These are phyloP conservation scores for Caenorhabditis japonica DNA, from an alignment of 2,888 invertebrate species.

Conservation along the genomic window DNA sequence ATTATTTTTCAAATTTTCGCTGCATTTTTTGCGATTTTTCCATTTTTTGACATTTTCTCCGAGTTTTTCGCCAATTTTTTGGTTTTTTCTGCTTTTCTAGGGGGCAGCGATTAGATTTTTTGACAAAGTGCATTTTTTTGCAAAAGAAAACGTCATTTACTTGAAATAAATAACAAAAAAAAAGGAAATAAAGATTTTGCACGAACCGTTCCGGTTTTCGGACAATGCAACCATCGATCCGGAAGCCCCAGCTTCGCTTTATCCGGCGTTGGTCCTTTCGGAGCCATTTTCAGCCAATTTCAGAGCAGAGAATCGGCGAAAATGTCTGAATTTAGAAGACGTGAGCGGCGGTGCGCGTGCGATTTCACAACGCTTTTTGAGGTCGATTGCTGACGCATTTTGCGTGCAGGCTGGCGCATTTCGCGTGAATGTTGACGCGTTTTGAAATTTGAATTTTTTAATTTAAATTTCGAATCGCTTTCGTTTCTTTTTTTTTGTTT, in stretches of 20 bases:
- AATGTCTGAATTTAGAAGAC: neutral
- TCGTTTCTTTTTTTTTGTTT: neutral
- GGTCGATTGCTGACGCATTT: conserved; percentile 9
- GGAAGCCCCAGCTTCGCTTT: conserved; percentile 75
- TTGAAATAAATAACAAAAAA: too few species aligned
- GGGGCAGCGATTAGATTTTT: too few species aligned
- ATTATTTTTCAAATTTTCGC: too few species aligned
- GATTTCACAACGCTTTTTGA: neutral
- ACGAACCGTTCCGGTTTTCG: conserved; percentile 79
- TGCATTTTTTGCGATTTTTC: too few species aligned
- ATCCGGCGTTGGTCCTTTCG: conserved; percentile 60
- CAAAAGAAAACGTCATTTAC: too few species aligned
- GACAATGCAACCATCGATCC: conserved; percentile 80
- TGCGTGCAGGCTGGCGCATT: conserved; percentile 2
- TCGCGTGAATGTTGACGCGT: conserved; percentile 29
- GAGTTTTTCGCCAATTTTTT: too few species aligned
- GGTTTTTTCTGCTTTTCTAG: too few species aligned
- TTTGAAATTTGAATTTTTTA: conserved; percentile 14
- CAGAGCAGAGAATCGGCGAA: conserved; percentile 3
- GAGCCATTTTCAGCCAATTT: conserved; percentile 38
- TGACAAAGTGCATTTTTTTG: too few species aligned
- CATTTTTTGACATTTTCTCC: too few species aligned
- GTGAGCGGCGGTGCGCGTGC: neutral
- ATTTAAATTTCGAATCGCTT: neutral
- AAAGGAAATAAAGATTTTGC: conserved; percentile 48